Base-by-base conservation (phyloP, 37 sponge, comb jelly and placozoan genomes). In the Hexactinellida sp. region DNA sequence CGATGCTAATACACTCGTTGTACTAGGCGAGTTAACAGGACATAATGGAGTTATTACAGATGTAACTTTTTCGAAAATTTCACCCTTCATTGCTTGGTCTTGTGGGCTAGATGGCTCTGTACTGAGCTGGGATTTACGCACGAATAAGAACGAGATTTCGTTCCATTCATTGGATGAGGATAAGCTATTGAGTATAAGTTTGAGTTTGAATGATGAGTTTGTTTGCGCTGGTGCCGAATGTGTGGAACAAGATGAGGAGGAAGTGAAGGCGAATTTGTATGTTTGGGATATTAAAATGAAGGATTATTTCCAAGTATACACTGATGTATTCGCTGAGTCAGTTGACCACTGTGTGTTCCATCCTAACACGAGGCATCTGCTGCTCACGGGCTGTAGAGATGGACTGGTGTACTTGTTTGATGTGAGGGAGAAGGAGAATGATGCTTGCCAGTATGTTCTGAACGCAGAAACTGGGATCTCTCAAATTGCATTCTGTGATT, bases 261-360 rank as follows among this genome's bases (percentile, higher is more conserved):
- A 28, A 63, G 34, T 7, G 76, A 63, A 63, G 76, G 76, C 76
- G 3, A 63, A 63, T 28, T 28, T 63, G 32, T 63, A 63, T 23
- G 13, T 63, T 32, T 63, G 76, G 76, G 76, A 63, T 63, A n/a
- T n/a, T 63, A 10, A n/a, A 63, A 63, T 63, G 76, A 63, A 63
- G 76, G 30, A 25, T 63, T 10, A 63, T 23, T 63, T 21, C 13
- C 76, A 63, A 63, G 30, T 63, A 25, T 63, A 63, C 34, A 63
- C 28, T n/a, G 76, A 63, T 7, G 76, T 63, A 25, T 63, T 32
- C 34, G 76, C 76, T 25, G 76, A 10, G 13, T 63, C 76, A 32
- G 34, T 63, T 10, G 76, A 63, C 34, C 76, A 63, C 13, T 23
- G 25, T 63, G 76, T 63, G 34, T 63, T 63, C 76, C 21, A 63